phyloP scores from a whole-genome alignment of 2,888 invertebrate genomes.

The Rapana venosa region DNA sequence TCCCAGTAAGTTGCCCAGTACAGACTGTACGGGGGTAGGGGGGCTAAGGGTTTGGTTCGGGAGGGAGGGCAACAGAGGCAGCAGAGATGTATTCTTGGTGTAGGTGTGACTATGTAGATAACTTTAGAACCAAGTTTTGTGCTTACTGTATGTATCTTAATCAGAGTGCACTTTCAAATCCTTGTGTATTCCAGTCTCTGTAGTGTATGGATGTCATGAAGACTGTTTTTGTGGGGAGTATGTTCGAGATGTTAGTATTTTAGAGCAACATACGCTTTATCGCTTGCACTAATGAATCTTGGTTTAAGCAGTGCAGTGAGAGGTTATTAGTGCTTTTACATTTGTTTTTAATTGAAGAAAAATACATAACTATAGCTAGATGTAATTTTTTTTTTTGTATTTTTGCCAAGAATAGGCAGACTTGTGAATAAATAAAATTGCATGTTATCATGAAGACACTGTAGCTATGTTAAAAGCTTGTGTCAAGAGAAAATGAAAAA shows the following conservation, averaged over 20 bases:
- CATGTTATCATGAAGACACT: too few relatives aligned
- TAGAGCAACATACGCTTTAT: neutral
- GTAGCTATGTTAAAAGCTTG: too few relatives aligned
- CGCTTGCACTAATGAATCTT: neutral
- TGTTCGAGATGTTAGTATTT: neutral
- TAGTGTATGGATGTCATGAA: neutral
- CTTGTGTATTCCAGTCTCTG: neutral
- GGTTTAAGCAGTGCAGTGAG: neutral
- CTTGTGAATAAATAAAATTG: too few relatives aligned
- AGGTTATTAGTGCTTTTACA: neutral
- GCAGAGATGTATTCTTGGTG: neutral
- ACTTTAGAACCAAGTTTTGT: neutral
- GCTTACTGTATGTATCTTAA: neutral
- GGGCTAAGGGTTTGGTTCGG: neutral
- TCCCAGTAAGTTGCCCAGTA: constrained; percentile 67
- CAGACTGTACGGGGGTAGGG: neutral
- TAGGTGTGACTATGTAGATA: neutral
- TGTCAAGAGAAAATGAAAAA: too few relatives aligned
- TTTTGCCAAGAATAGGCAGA: too few relatives aligned
- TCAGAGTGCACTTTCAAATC: neutral
- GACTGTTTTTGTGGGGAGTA: too few relatives aligned
- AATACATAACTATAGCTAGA: too few relatives aligned
- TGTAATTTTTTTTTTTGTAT: too few relatives aligned
- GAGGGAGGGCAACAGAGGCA: too few relatives aligned
- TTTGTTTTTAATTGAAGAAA: too few relatives aligned